Conservation (phyloP, 2,888 invertebrate genomes). For the Thymelicus sylvestris region DNA sequence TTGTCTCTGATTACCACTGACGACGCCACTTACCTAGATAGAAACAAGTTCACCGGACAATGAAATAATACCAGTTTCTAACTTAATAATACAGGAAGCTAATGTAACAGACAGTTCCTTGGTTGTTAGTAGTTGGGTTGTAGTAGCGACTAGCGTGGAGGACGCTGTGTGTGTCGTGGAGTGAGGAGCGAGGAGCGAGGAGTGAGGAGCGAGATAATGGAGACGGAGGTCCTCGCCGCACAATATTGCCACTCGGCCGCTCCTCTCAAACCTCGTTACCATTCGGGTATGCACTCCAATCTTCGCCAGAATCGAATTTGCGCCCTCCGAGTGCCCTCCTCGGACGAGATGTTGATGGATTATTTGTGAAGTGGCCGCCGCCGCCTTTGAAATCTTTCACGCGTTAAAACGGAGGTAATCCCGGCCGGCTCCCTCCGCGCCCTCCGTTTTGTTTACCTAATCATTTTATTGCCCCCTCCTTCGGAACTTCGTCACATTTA, state of each 20-base stretch:
- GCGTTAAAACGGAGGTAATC: conserved; percentile 84
- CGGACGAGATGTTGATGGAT: conserved; percentile 77
- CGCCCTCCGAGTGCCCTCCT: conserved; percentile 50
- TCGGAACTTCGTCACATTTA: conserved; percentile 51
- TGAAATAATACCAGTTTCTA: too few species aligned
- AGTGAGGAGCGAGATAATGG: neutral
- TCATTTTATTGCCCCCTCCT: conserved; percentile 70
- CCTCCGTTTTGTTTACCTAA: conserved; percentile 76
- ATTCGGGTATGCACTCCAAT: conserved; percentile 82
- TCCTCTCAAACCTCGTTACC: conserved; percentile 69
- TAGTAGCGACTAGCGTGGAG: too few species aligned
- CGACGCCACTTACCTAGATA: too few species aligned
- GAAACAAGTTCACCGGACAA: too few species aligned
- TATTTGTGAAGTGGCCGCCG: conserved; percentile 80
- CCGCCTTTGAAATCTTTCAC: conserved; percentile 81
- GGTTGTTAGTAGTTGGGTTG: too few species aligned
- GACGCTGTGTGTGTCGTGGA: too few species aligned
- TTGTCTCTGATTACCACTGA: too few species aligned
- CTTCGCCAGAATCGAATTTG: conserved; percentile 75
- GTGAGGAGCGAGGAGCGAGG: neutral
- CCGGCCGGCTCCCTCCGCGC: conserved; percentile 43
- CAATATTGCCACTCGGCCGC: conserved; percentile 40
- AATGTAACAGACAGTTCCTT: too few species aligned
- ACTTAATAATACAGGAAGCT: too few species aligned
- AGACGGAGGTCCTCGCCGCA: neutral